Evolutionary conservation across 2,113 vertebrate species (phyloP), one percentile per base, ranked within the genome.

Genomic region (Bambusicola thoracicus): DNA sequence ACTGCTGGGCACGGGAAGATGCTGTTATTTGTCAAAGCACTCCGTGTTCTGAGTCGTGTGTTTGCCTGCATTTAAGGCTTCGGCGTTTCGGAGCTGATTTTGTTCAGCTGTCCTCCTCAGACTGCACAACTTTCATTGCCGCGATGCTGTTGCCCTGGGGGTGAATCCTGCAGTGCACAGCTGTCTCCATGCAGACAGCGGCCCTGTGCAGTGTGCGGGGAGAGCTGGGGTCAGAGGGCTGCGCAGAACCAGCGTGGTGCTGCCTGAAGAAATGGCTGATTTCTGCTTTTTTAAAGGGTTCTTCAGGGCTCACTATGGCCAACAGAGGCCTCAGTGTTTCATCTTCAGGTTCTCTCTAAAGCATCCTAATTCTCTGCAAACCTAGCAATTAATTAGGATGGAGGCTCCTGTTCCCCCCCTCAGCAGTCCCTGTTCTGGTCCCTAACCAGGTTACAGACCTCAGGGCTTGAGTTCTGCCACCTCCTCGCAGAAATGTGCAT

Each of bases 61-160:
- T 81, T 83, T 88, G 75, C 87, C 90, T 90, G 58, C 80, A 19
- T 65, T 86, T 43, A 78, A 58, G 74, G 49, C 59, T 79, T 30
- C 56, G 82, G 49, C 62, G 3, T 88, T 81, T 61, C 27, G 41
- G 62, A 66, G 62, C 43, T 78, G 87, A 68, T 88, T 78, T 73
- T 51, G 61, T 69, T 75, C 87, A 88, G 79, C 82, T 90, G 73
- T 88, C 61, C 77, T 43, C 32, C 70, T 5, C 65, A 58, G 65
- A 13, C 69, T 30, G 44, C n/a, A 6, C 8, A 2, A 2, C 20
- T 25, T 79, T 44, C 2, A 10, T 41, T 53, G 10, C 7, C 8
- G 14, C 1, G 3, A 20, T 53, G 40, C 63, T n/a, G 48, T 21
- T 68, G 56, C n/a, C 74, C 11, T 51, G 4, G 7, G 74, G 68